Conservation (phyloP, 2,888 invertebrate species). For the Caenorhabditis wallacei region DNA sequence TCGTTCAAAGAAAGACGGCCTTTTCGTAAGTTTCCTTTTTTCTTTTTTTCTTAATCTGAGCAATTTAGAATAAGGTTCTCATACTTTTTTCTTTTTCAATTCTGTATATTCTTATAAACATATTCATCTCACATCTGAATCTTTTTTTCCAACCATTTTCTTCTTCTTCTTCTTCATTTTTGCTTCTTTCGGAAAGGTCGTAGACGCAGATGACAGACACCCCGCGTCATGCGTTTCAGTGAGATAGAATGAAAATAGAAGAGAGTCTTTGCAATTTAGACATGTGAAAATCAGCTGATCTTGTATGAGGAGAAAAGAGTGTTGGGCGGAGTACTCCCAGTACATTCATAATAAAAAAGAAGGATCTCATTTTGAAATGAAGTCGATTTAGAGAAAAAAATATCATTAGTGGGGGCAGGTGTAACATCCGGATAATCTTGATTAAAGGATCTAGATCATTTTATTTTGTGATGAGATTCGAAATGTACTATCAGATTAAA, state of each 20-base stretch:
- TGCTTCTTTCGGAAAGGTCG: conserved; percentile 30
- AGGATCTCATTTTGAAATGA: not conserved
- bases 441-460: conserved; percentile 1
- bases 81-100: not conserved
- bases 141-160: not conserved
- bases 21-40: conserved; percentile 78
- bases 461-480: no score
- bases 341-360: conserved; percentile 46
- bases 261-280: conserved; percentile 31
- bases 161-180: not conserved
- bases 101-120: conserved; percentile 8
- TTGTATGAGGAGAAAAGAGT: conserved; percentile 24
- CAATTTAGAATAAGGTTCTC: not conserved
- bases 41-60: not conserved
- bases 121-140: no score
- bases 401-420: not conserved
- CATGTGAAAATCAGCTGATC: conserved; percentile 69
- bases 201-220: conserved; percentile 48
- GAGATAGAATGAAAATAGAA: conserved; percentile 31
- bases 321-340: conserved; percentile 2
- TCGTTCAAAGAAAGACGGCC: conserved; percentile 83
- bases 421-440: not conserved
- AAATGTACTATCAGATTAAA: no score
- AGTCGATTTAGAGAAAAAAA: not conserved
- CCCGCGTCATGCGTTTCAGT: conserved; percentile 51